Conservation (phyloP, 2,113 vertebrate genomes). For the Lynx canadensis region DNA sequence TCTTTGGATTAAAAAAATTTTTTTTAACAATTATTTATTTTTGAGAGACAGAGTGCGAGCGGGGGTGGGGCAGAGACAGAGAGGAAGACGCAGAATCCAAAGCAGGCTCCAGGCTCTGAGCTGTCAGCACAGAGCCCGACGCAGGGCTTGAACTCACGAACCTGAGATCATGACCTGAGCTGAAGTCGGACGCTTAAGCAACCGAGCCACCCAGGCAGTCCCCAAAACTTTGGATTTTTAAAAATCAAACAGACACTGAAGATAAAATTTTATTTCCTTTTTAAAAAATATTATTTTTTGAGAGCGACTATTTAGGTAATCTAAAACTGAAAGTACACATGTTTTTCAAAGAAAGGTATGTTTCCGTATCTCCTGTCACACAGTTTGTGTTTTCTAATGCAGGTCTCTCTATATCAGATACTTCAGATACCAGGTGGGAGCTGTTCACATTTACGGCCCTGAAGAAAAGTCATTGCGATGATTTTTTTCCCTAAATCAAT, state of each 20-base stretch:
- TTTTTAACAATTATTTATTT: no score
- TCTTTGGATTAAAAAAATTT: not conserved
- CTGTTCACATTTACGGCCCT: not conserved
- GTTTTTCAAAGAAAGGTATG: not conserved
- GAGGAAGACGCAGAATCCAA: no score
- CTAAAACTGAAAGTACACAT: conserved; percentile 15
- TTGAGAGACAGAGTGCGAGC: no score
- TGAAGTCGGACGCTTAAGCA: no score
- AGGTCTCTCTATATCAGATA: not conserved
- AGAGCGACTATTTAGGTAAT: not conserved
- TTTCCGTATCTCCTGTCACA: not conserved
- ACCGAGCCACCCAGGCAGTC: no score
- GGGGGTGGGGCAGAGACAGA: no score
- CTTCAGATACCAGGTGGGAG: not conserved
- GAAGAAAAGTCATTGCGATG: not conserved
- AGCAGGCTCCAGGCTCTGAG: no score
- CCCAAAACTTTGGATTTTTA: not conserved
- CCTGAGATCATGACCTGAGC: no score
- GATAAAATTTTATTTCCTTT: not conserved
- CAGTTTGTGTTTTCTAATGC: not conserved
- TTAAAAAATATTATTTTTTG: conserved; percentile 29
- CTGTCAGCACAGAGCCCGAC: no score
- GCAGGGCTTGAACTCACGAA: no score
- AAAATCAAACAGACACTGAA: not conserved
- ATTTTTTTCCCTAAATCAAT: conserved; percentile 24